Percentiles rank a stretch among this genome's conserved stretches.
These are phyloP conservation scores for Enteromius mattozi DNA, from an alignment of 2,797 vertebrate species.

Conservation along the genomic window DNA sequence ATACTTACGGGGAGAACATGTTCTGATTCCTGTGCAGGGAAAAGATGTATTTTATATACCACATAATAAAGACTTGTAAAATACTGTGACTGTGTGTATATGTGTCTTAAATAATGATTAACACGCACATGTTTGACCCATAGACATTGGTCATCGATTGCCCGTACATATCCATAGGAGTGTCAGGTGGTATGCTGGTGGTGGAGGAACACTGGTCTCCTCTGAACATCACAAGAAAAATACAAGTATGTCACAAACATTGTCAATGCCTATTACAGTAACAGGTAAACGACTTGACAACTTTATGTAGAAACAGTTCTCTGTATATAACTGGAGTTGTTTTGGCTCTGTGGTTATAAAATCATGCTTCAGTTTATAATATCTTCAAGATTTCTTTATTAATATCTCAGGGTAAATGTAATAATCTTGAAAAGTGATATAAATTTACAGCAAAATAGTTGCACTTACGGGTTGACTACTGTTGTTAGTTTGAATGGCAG, in stretches of 20 bases:
- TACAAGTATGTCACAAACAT: neutral
- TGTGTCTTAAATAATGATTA: neutral
- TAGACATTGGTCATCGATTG: neutral
- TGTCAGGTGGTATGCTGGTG: conserved; percentile 47
- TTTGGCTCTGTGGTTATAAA: neutral
- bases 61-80: conserved; percentile 9
- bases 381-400: neutral
- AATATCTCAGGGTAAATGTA: neutral
- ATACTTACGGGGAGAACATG: conserved; percentile 23
- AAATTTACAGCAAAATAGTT: neutral
- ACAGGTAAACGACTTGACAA: neutral
- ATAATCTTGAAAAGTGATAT: neutral
- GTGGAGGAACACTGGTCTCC: conserved; percentile 53
- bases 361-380: neutral
- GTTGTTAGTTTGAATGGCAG: conserved; percentile 60
- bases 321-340: neutral
- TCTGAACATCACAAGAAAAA: conserved; percentile 56
- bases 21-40: conserved; percentile 1
- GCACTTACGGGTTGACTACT: conserved; percentile 55
- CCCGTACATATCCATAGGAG: conserved; percentile 26
- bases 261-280: neutral
- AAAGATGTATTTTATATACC: neutral
- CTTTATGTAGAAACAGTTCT: neutral
- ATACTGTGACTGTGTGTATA: neutral
- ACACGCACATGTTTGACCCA: conserved; percentile 60